Evolutionary conservation across 2,888 invertebrate genomes (phyloP), one percentile per base, ranked within the genome.

Genomic region (Prosapia bicincta): DNA sequence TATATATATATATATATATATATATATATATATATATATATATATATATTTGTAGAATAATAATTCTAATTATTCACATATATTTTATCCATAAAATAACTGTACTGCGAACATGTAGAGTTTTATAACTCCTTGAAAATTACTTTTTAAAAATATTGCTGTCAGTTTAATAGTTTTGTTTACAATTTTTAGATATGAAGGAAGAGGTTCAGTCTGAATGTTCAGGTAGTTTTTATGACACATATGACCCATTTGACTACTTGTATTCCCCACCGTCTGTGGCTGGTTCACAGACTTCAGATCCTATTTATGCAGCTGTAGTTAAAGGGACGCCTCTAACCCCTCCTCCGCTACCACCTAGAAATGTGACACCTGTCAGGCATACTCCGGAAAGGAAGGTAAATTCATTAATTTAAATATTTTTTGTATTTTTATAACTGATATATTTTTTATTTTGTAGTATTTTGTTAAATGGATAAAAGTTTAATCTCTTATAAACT

Each of bases 181-280:
- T 30, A 5, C 9, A 9, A 66, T 78, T 81, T 66, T 77, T 78
- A 70, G 80, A 77, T 25, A 32, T 67, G 67, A 54, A 26, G 20
- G 81, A 78, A 20, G 78, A 79, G 79, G 90, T 90, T 25, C 88
- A 90, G 79, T 88, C 88, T 80, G 87, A 88, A 26, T 71, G 68
- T 38, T 71, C 75, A 76, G 88, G 86, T 77, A 91, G 91, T 72
- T 90, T 92, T 79, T 93, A 93, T 82, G 91, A 92, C 81, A 90
- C 91, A 78, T 92, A 92, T 82, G 92, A 93, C 85, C 92, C 92
- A n/a, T 92, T 92, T 81, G 92, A 93, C 83, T 93, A 92, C 83
- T 88, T 93, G 84, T 91, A 92, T 82, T 89, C 89, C 81, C 85
- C 86, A 30, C 88, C 88, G 54, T 88, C 88, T 32, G 89, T 90